Evolutionary conservation across 1,140 invertebrate genomes (phyloP), one percentile per base, ranked within the genome.

Genomic region (Brachionus angularis): DNA sequence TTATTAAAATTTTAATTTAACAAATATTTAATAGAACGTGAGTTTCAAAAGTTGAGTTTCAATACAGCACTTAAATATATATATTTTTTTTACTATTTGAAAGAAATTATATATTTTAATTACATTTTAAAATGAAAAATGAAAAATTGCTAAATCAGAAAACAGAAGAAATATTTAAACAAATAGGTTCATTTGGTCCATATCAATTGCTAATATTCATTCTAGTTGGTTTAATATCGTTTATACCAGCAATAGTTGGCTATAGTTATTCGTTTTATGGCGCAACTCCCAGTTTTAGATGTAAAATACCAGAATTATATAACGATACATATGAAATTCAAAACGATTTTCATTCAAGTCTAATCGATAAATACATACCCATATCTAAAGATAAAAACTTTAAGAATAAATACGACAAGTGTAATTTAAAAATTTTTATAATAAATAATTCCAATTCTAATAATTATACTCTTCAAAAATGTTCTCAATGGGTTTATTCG

Each of bases 241-340:
- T 67, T 21, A 44, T 47, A 4, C 42, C 46, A 7, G 62, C 42
- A 5, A 25, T 50, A 2, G 46, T 50, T 0, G 62, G 42, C 14
- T 67, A 46, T n/a, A 47, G 42, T 12, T 46, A 29, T 50, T 47
- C 42, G 31, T 67, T 67, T 34, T 46, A 47, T 5, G 62, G 25
- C 2, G 44, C 62, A 34, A 44, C 44, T 29, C 62, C 62, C 1
- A 46, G 31, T 46, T 61, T 61, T 25, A 46, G 62, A 46, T 67
- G 62, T 33, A 14, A 34, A 67, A 50, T 67, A 18, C 62, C 62
- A 46, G 42, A 8, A 12, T 34, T 25, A 5, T 10, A 16, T 5
- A 67, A 67, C 23, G 62, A 67, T 33, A 67, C 62, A 33, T 67
- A 67, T 34, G 62, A 67, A 61, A 42, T 61, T 8, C 55, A 61